Evolutionary conservation across 1,140 invertebrate species (phyloP).

Genomic region (Sitophilus oryzae): DNA sequence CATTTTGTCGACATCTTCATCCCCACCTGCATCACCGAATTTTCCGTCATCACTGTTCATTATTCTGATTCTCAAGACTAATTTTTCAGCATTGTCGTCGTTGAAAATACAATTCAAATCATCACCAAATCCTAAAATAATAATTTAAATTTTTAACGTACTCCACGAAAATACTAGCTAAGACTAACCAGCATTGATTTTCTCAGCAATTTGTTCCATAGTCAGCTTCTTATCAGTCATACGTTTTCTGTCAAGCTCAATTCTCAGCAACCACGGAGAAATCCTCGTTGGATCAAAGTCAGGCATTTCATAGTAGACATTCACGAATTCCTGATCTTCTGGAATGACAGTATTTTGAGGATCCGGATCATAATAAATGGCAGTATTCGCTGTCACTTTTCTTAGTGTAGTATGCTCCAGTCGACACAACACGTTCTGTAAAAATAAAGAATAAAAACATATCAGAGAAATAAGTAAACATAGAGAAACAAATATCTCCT

Average conservation of each 20-base stretch:
- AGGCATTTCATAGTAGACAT: conserved; percentile 99
- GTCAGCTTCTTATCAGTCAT: conserved; percentile 99
- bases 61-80: conserved; percentile 95
- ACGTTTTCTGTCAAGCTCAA: conserved; percentile 95
- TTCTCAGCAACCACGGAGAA: conserved; percentile 96
- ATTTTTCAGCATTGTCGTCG: conserved; percentile 98
- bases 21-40: conserved; percentile 58
- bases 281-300: conserved; percentile 97
- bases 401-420: conserved; percentile 96
- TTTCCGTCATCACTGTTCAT: conserved; percentile 91
- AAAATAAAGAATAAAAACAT: too few relatives aligned
- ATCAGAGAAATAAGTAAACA: too few relatives aligned
- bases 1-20: conserved; percentile 97
- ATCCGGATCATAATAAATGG: conserved; percentile 99
- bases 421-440: conserved; percentile 85
- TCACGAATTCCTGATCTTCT: conserved; percentile 99
- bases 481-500: too few relatives aligned
- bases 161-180: neutral
- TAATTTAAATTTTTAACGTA: neutral
- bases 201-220: conserved; percentile 99
- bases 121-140: conserved; percentile 77
- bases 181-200: conserved; percentile 91
- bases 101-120: conserved; percentile 99
- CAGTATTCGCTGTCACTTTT: conserved; percentile 96
- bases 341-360: conserved; percentile 96